Conservation (phyloP, 2,888 invertebrate species). For the Rhingia rostrata region DNA sequence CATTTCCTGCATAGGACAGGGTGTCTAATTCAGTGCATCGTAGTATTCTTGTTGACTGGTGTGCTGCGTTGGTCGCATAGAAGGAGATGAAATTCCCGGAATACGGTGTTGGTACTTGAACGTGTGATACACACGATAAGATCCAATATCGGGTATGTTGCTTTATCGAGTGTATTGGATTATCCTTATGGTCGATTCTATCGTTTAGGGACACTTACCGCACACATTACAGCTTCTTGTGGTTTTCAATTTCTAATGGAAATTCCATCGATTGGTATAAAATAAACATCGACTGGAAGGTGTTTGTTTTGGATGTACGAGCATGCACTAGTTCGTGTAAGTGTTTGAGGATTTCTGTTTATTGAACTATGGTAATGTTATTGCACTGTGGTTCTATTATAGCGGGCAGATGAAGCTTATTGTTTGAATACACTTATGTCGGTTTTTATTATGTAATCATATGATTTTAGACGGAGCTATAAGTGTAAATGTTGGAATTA, state of each 20-base stretch:
- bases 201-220: conserved; percentile 60
- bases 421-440: not conserved
- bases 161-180: conserved; percentile 64
- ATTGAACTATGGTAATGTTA: not conserved
- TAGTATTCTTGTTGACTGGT: conserved; percentile 8
- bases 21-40: conserved; percentile 31
- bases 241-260: conserved; percentile 69
- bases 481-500: no score
- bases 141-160: conserved; percentile 52
- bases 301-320: conserved; percentile 2
- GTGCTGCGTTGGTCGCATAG: conserved; percentile 37
- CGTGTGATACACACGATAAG: conserved; percentile 31
- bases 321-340: conserved; percentile 7
- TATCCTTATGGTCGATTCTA: conserved; percentile 58
- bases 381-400: not conserved
- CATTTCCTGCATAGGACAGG: conserved; percentile 46
- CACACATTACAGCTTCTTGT: conserved; percentile 56
- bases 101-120: conserved; percentile 30
- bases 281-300: conserved; percentile 59
- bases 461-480: no score
- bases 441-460: no score
- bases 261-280: conserved; percentile 44
- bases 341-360: conserved; percentile 21
- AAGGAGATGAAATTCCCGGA: conserved; percentile 34
- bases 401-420: not conserved